Conservation (phyloP, 2,113 vertebrate genomes). For the Mungos mungo region DNA sequence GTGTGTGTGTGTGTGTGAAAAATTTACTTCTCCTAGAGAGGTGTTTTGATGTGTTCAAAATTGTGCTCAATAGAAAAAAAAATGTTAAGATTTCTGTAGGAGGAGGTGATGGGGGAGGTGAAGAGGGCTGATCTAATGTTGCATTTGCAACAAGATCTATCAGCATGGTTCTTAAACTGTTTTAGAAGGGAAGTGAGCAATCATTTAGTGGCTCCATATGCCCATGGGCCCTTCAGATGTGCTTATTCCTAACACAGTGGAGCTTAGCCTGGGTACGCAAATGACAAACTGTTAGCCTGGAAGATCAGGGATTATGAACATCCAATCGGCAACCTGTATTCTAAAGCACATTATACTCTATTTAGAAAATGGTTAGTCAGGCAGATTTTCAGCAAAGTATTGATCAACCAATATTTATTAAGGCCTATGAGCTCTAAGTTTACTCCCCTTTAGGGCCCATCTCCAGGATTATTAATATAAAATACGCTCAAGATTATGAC, state of each 20-base stretch:
- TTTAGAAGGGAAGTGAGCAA: not conserved
- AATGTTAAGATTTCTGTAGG: not conserved
- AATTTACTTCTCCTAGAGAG: not conserved
- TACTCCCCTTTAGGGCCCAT: not conserved
- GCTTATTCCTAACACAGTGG: not conserved
- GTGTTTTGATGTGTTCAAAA: not conserved
- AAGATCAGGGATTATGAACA: not conserved
- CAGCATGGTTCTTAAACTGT: not conserved
- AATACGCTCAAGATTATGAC: not conserved
- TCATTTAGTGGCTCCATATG: not conserved
- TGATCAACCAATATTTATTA: not conserved
- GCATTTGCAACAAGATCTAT: not conserved
- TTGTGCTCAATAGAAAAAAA: not conserved
- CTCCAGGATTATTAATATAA: not conserved
- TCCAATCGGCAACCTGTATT: not conserved
- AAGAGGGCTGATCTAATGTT: not conserved
- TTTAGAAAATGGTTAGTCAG: not conserved
- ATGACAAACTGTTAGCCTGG: not conserved
- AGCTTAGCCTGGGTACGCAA: not conserved
- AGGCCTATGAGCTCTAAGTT: not conserved
- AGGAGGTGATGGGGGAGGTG: not conserved
- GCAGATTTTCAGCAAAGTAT: not conserved
- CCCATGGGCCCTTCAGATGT: not conserved
- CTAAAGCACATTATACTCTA: not conserved
- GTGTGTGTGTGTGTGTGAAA: not conserved